These are phyloP conservation scores for Clusia tigrina DNA, from an alignment of 2,888 invertebrate species.

Conservation along the genomic window DNA sequence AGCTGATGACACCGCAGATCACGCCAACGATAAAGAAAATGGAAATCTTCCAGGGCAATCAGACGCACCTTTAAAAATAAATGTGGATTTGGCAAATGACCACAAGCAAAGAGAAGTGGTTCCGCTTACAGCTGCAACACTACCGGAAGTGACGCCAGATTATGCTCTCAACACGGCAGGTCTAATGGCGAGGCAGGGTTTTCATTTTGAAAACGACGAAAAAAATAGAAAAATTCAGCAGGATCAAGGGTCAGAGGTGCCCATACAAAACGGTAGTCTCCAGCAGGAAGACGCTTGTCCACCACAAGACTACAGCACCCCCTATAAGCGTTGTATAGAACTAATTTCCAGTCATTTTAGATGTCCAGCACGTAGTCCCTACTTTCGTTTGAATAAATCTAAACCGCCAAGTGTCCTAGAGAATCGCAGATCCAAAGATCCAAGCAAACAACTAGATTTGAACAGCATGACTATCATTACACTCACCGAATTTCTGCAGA, in stretches of 20 bases:
- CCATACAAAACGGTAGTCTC: constrained; percentile 27
- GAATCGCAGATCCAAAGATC: constrained; percentile 9
- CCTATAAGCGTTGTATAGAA: constrained; percentile 47
- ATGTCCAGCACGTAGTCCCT: constrained; percentile 42
- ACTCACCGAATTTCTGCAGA: constrained; percentile 70
- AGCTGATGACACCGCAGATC: constrained; percentile 22
- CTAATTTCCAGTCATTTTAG: constrained; percentile 48
- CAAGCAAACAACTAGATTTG: constrained; percentile 31
- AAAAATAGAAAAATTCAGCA: constrained; percentile 28
- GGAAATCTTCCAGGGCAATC: constrained; percentile 17
- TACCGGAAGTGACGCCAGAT: constrained; percentile 43
- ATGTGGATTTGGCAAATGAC: constrained; percentile 29
- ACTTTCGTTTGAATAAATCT: constrained; percentile 45
- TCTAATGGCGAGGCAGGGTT: constrained; percentile 46
- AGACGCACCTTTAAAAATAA: constrained; percentile 34
- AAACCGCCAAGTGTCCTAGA: no score
- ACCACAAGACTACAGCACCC: constrained; percentile 15
- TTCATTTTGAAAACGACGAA: constrained; percentile 37
- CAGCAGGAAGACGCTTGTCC: constrained; percentile 24
- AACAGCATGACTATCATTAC: constrained; percentile 49
- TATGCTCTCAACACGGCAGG: constrained; percentile 53
- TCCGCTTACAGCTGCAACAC: neutral
- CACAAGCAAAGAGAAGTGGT: no score
- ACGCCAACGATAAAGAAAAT: constrained; percentile 33
- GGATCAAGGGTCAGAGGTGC: constrained; percentile 25